Percentiles rank a stretch among this genome's conserved stretches.
phyloP scores from a whole-genome alignment of 2,888 invertebrate species.

The Rhorus exstirpatorius region DNA sequence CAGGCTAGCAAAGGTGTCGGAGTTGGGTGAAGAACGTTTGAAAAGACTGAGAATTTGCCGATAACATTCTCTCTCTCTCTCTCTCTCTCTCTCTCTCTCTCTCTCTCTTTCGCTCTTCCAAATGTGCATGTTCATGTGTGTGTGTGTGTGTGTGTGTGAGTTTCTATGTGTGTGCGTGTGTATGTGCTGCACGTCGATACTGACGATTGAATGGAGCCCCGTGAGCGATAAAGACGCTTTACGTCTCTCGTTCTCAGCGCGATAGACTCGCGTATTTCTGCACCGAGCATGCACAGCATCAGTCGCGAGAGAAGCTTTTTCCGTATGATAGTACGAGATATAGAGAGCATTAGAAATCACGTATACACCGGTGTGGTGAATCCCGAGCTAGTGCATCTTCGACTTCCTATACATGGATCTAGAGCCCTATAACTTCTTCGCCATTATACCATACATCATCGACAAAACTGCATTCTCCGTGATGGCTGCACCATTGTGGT shows the following conservation, averaged over 20 bases:
- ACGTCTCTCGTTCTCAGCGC: constrained; percentile 19
- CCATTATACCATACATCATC: constrained; percentile 46
- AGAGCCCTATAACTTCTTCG: constrained; percentile 3
- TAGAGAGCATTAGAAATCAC: not conserved
- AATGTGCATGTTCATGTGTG: too few species aligned
- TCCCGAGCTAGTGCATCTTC: constrained; percentile 24
- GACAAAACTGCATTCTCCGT: constrained; percentile 11
- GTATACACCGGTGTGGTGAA: constrained; percentile 1
- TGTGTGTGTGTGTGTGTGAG: too few species aligned
- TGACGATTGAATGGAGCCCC: constrained; percentile 43
- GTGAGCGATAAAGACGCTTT: constrained; percentile 41
- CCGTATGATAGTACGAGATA: not conserved
- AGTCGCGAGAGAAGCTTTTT: not conserved
- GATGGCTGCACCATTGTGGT: constrained; percentile 33
- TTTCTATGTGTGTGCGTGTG: not conserved
- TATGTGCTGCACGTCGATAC: constrained; percentile 28
- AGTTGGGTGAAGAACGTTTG: constrained; percentile 7
- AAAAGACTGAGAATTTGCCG: not conserved
- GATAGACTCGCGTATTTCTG: constrained; percentile 30
- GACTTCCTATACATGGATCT: constrained; percentile 7
- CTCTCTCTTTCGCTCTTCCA: too few species aligned
- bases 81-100: constrained; percentile 3
- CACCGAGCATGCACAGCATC: constrained; percentile 18
- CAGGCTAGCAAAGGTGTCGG: not conserved
- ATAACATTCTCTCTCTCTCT: not conserved